Evolutionary conservation across 1,140 invertebrate genomes (phyloP), one percentile per base, ranked within the genome.

Genomic region (Zaprionus ornatus): DNA sequence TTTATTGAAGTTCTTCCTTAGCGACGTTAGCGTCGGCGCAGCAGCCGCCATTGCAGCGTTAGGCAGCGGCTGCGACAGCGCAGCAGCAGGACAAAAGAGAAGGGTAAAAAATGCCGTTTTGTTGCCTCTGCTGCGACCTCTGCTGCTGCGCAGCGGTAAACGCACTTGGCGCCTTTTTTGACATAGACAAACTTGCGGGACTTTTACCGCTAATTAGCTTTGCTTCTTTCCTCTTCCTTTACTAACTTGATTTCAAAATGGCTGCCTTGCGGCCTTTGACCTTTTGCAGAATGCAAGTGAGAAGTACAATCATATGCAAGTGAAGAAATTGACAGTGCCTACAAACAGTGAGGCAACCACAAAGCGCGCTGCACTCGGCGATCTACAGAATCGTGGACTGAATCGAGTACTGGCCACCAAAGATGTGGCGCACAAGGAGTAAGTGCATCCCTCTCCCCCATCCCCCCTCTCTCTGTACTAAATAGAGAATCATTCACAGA

Each of bases 351-450:
- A 82, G 74, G 84, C 74, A 21, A 82, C 79, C 72, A 91, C 87
- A 69, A 92, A 91, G 65, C 84, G 91, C 35, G 84, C 91, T 32
- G 91, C 91, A 19, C 57, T 92, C 4, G 91, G 91, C 35, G 91
- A 92, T 54, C 40, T 92, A n/a, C 91, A 92, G 32, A 92, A 92
- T 81, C 84, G 90, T 29, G 91, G 79, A 27, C 19, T 92, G 2
- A 75, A 65, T n/a, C 79, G 90, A 19, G 67, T 32, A 6, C 42
- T 76, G 4, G 56, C 59, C 13, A 71, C 69, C 15, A 91, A 91
- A 27, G 85, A 92, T 67, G 88, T 72, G 10, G 90, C 79, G 0
- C 85, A 90, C 52, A 91, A 91, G 74, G 86, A 92, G 91, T 92
- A 60, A 91, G 87, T 84, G 27, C 6, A 32, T 3, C 29, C 3